Conservation (phyloP, 2,797 vertebrate species). For the Cyclopterus lumpus region DNA sequence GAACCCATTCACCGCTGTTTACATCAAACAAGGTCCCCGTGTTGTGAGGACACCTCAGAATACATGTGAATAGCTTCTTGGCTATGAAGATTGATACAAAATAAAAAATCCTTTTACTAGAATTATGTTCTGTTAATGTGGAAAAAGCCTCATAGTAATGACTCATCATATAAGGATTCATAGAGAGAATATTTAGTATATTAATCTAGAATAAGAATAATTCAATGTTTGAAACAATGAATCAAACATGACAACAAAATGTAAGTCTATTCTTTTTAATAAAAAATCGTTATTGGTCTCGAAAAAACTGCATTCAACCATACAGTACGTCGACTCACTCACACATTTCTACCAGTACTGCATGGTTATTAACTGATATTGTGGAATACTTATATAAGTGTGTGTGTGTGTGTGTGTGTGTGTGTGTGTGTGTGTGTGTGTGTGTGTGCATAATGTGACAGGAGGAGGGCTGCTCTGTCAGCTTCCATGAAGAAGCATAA, state of each 20-base stretch:
- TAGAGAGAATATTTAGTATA: not conserved
- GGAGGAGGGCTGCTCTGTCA: conserved; percentile 12
- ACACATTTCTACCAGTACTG: not conserved
- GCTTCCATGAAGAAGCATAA: conserved; percentile 35
- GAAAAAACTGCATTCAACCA: not conserved
- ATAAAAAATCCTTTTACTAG: not conserved
- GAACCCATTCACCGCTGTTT: not conserved
- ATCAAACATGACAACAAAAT: not conserved
- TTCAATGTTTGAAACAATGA: not conserved
- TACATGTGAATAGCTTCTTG: too few species aligned
- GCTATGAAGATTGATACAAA: too few species aligned
- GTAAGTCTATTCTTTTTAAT: not conserved
- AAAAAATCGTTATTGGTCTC: not conserved
- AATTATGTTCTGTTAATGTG: not conserved
- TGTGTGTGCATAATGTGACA: not conserved
- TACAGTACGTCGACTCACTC: not conserved
- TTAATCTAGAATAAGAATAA: not conserved
- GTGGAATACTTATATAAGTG: conserved; percentile 25
- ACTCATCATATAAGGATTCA: not conserved
- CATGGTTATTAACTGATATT: conserved; percentile 7
- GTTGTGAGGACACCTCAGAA: not conserved
- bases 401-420: conserved; percentile 3
- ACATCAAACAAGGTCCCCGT: not conserved
- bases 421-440: conserved; percentile 9
- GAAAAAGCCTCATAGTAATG: not conserved